Conservation (phyloP, 2,797 vertebrate species). For the Silurus lanzhouensis region DNA sequence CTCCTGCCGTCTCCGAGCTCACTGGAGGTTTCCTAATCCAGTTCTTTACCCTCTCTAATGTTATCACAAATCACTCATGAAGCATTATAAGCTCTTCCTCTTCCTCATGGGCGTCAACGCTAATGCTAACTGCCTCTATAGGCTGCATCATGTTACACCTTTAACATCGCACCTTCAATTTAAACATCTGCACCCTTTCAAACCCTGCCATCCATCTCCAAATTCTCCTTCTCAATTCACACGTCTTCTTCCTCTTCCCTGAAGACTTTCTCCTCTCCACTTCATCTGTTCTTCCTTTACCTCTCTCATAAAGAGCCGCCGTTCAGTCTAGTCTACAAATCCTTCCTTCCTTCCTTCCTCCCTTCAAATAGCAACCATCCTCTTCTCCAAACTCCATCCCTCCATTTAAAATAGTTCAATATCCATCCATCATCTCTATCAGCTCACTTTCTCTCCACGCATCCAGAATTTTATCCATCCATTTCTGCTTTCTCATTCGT, state of each 20-base stretch:
- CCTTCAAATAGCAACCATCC: not conserved
- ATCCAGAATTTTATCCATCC: not conserved
- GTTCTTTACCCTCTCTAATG: conserved; percentile 25
- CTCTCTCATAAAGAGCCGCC: not conserved
- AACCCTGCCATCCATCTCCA: not conserved
- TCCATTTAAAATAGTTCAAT: not conserved
- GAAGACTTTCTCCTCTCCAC: too few relatives aligned
- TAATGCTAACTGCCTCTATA: conserved; percentile 14
- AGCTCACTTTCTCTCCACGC: not conserved
- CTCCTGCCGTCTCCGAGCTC: conserved; percentile 7
- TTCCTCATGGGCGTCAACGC: conserved; percentile 11
- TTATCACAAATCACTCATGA: conserved; percentile 37
- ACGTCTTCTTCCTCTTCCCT: too few relatives aligned
- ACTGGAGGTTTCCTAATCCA: conserved; percentile 19
- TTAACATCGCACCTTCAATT: conserved; percentile 21
- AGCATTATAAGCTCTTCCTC: conserved; percentile 25
- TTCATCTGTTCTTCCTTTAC: not conserved
- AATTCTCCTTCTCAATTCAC: conserved; percentile 10
- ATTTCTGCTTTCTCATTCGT: not conserved
- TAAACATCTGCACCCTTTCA: conserved; percentile 34
- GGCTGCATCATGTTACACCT: conserved; percentile 16
- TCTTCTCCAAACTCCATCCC: not conserved
- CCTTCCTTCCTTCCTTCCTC: not conserved
- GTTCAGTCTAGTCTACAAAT: not conserved
- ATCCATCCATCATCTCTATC: not conserved